Evolutionary conservation across 2,888 invertebrate genomes (phyloP), one percentile per base, ranked within the genome.

Genomic region (Druceiella hillmani): DNA sequence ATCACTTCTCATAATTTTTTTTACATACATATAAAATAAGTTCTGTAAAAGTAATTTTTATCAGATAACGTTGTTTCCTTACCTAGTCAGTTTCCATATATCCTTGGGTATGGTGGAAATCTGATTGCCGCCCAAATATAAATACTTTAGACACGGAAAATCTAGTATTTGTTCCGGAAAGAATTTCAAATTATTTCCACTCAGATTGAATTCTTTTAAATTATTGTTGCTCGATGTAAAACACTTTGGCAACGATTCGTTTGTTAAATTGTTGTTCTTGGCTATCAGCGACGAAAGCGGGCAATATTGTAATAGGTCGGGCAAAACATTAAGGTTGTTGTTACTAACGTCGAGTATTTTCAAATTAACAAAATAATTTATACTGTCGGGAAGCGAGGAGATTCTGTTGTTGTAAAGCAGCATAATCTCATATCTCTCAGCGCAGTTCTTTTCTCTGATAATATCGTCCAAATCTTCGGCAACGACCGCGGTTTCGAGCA

Each of bases 91-190:
- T 55, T 69, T 72, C 70, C 70, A 68, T 51, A 97, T 83, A 54
- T 87, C 84, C 59, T 82, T 83, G 36, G 90, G 85, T 53, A 98
- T 79, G 47, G 76, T 76, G 38, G 74, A 66, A 54, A 98, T 87
- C 48, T 75, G 75, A 66, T 98, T 98, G 20, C 86, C 90, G 22
- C 95, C 95, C 50, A 97, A 67, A 62, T 95, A 94, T 16, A 98
- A 76, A 59, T 87, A 89, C 59, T 79, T 85, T 29, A 98, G 71
- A 34, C 78, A 76, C 14, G 67, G 59, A 49, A 94, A 64, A 46
- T 91, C 86, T 45, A 93, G 73, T 36, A 95, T 68, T 66, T 93
- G 92, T 52, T 84, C 82, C 1, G 98, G 97, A 56, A 99, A 87
- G 32, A 76, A 70, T 16, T 76, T 79, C 36, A 98, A 65, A 43